phyloP scores from a whole-genome alignment of 2,797 vertebrate species.

The Tiaroga cobitis region DNA sequence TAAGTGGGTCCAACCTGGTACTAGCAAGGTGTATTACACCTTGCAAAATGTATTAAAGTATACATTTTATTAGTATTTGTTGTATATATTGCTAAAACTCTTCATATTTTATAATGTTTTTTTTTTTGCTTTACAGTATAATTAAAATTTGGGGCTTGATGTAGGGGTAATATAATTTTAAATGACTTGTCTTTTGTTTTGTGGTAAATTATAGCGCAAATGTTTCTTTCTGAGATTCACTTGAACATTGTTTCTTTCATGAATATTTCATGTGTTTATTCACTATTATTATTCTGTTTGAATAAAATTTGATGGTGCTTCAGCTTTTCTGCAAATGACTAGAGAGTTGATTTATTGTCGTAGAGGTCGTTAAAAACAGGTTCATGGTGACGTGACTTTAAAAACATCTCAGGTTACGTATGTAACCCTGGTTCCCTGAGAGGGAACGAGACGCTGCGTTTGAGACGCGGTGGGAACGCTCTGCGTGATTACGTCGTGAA shows the following conservation, averaged over 20 bases:
- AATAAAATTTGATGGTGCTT: too few relatives aligned
- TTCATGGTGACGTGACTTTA: not conserved
- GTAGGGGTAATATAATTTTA: too few relatives aligned
- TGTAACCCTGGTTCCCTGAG: too few relatives aligned
- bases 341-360: slow-evolving; percentile 3
- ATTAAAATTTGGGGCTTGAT: not conserved
- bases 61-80: not conserved
- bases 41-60: not conserved
- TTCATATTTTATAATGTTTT: not conserved
- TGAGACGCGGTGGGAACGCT: too few relatives aligned
- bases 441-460: too few relatives aligned
- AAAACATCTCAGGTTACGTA: too few relatives aligned
- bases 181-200: not conserved
- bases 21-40: not conserved
- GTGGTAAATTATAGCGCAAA: not conserved
- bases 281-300: not conserved
- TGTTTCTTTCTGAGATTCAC: not conserved
- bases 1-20: not conserved
- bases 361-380: not conserved
- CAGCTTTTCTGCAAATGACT: not conserved
- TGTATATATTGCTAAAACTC: not conserved
- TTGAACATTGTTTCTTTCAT: not conserved
- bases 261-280: not conserved
- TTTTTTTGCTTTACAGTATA: not conserved
- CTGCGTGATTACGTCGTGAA: too few relatives aligned